Evolutionary conservation across 1,140 invertebrate genomes (phyloP).

Genomic region (Acyrthosiphon pisum): DNA sequence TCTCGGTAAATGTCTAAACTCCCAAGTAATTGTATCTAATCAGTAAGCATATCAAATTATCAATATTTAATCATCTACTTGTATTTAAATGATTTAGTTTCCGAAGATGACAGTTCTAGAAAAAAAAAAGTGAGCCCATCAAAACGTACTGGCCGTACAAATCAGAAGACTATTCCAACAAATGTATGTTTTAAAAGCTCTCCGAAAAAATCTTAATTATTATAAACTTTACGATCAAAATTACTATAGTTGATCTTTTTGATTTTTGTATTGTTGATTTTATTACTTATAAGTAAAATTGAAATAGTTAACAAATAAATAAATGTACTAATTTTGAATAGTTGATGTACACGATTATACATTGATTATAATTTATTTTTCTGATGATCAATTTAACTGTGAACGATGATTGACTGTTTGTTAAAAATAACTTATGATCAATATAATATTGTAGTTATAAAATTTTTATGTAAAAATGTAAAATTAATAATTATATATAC

Average conservation of each 20-base stretch:
- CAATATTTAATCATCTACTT: neutral
- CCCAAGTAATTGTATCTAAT: neutral
- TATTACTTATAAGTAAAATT: neutral
- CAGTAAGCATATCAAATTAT: neutral
- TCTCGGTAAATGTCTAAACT: slow-evolving; percentile 5
- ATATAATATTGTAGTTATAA: neutral
- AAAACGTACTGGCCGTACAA: neutral
- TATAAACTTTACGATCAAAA: neutral
- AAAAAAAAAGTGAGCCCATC: neutral
- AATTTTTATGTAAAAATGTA: neutral
- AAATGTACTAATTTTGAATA: neutral
- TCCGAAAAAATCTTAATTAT: slow-evolving; percentile 35
- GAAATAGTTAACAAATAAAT: neutral
- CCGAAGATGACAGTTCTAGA: slow-evolving; percentile 21
- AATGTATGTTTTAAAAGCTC: neutral
- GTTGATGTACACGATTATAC: neutral
- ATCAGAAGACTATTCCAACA: neutral
- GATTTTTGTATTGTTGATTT: neutral
- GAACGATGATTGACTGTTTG: neutral
- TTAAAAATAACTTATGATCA: neutral
- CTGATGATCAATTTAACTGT: neutral
- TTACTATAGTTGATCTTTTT: neutral
- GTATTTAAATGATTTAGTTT: neutral
- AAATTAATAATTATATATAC: neutral
- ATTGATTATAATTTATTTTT: neutral